Evolutionary conservation across 2,888 invertebrate genomes (phyloP), one percentile per base, ranked within the genome.

Genomic region (Crioceris asparagi): DNA sequence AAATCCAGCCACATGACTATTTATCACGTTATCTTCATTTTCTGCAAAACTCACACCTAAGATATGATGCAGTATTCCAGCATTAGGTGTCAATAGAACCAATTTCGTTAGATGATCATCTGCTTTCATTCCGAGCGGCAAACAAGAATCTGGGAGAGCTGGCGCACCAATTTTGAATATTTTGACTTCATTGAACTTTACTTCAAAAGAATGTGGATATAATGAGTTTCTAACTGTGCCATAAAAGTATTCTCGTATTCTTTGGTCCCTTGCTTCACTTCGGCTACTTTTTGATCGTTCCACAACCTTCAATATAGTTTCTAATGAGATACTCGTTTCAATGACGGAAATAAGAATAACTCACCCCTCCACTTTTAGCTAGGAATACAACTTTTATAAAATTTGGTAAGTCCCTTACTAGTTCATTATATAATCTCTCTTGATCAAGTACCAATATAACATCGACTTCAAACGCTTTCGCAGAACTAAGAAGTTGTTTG

Each of bases 81-180:
- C 70, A 55, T 83, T 75, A 2, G 90, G 83, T 40, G 77, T 74
- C 23, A 92, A 78, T 0, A 77, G 68, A 18, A 94, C 90, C 35
- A 94, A 69, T 68, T 91, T 91, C 0, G 91, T 92, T 44, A 84
- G 71, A 59, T 88, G 90, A 64, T 96, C 94, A 58, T 86, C 86
- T 0, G 78, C 72, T 55, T 87, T 88, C 91, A 94, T 94, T 33
- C 96, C 97, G 39, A 94, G 74, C 1, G 97, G 97, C 77, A 97
- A 80, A 62, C 94, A 93, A 2, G 94, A 94, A 56, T 88, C 91
- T 0, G 97, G 96, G 38, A 97, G 68, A 0, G 84, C 77, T 0
- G 91, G 90, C 1, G 93, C 92, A 8, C 94, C 93, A 54, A 96
- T 88, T 74, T 94, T 94, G 60, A 79, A 93, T 23, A 97, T 79